Percentiles rank a stretch among this genome's conserved stretches.
phyloP scores from a whole-genome alignment of 2,888 invertebrate species.

The Tuta absoluta region DNA sequence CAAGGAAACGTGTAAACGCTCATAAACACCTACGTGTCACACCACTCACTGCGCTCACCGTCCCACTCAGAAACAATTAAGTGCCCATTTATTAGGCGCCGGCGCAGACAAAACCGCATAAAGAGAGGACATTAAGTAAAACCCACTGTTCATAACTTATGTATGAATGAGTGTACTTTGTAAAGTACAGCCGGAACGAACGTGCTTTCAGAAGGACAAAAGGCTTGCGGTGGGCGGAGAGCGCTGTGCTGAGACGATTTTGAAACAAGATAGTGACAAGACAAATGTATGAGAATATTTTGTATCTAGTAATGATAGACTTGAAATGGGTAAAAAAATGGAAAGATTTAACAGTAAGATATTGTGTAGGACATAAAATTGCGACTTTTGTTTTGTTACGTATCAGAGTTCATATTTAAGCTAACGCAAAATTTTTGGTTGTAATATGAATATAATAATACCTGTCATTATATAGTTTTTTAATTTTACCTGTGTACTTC shows the following conservation, averaged over 20 bases:
- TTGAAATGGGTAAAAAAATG: too few relatives aligned
- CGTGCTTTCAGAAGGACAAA: slow-evolving; percentile 27
- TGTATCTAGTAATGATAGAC: neutral
- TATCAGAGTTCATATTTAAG: too few relatives aligned
- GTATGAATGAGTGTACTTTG: slow-evolving; percentile 15
- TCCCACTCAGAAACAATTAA: slow-evolving; percentile 15
- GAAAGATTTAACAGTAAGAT: too few relatives aligned
- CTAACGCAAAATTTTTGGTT: too few relatives aligned
- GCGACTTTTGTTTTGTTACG: too few relatives aligned
- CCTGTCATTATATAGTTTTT: too few relatives aligned
- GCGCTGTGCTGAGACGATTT: neutral
- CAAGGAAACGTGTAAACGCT: neutral
- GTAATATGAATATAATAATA: too few relatives aligned
- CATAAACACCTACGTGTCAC: slow-evolving; percentile 18
- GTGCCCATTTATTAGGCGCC: slow-evolving; percentile 4
- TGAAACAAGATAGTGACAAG: slow-evolving; percentile 38
- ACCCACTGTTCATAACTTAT: slow-evolving; percentile 41
- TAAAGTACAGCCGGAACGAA: slow-evolving; percentile 10
- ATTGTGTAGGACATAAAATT: too few relatives aligned
- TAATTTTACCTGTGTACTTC: too few relatives aligned
- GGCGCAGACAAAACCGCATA: slow-evolving; percentile 16
- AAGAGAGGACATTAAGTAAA: slow-evolving; percentile 28
- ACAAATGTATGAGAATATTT: slow-evolving; percentile 47
- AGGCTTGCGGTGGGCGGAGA: slow-evolving; percentile 23
- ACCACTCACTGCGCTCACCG: neutral